These are phyloP conservation scores for Nasonovia ribisnigri DNA, from an alignment of 2,888 invertebrate genomes.

Conservation along the genomic window DNA sequence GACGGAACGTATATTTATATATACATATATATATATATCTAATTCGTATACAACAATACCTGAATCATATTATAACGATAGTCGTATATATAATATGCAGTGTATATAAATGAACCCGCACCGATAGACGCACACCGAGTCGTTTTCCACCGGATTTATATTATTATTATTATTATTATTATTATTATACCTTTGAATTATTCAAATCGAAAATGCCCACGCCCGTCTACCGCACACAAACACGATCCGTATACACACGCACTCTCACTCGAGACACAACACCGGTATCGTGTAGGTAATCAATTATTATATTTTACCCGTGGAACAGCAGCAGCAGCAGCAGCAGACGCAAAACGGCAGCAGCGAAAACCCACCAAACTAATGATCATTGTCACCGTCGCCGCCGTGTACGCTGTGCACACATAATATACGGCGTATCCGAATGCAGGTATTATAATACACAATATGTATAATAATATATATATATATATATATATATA, in stretches of 20 bases:
- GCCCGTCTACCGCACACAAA: constrained; percentile 35
- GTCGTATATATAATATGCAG: not conserved
- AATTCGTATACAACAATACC: not conserved
- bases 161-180: not conserved
- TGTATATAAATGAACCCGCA: not conserved
- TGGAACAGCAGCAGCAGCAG: not conserved
- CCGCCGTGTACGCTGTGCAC: not conserved
- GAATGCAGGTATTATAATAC: not conserved
- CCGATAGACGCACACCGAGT: not conserved
- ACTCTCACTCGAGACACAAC: not conserved
- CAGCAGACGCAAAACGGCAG: constrained; percentile 48
- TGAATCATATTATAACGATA: not conserved
- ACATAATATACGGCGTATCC: not conserved
- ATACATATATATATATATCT: not conserved
- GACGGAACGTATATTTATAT: not conserved
- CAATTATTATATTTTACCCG: constrained; percentile 52
- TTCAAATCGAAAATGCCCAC: constrained; percentile 63
- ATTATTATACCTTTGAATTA: constrained; percentile 53
- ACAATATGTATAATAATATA: not conserved
- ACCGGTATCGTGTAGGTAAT: constrained; percentile 37
- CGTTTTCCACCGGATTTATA: constrained; percentile 49
- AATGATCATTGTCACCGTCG: constrained; percentile 44
- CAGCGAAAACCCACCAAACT: constrained; percentile 54
- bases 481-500: not conserved
- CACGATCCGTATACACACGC: not conserved